These are phyloP conservation scores for Zootoca vivipara DNA, from an alignment of 2,113 vertebrate genomes.

Conservation along the genomic window DNA sequence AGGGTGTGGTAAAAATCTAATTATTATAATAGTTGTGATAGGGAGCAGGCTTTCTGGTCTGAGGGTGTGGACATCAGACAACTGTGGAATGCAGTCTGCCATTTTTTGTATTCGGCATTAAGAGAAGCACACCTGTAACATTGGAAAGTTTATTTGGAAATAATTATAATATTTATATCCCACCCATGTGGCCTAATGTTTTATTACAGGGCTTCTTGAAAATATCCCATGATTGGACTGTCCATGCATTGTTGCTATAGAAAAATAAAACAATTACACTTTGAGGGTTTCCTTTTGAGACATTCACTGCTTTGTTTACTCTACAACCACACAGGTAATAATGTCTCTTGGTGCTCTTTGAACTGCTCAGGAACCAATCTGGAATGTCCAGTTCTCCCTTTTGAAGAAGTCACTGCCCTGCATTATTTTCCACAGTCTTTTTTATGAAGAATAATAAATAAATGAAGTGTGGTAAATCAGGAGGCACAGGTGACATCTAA, in stretches of 20 bases:
- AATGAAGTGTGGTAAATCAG: neutral
- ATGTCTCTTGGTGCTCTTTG: accelerated
- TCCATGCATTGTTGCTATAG: neutral
- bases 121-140: no score
- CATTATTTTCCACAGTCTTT: neutral
- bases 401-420: neutral
- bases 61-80: neutral
- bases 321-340: neutral
- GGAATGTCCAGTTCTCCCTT: neutral
- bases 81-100: no score
- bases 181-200: neutral
- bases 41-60: neutral
- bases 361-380: neutral
- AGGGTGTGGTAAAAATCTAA: no score
- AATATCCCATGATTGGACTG: neutral
- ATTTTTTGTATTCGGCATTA: neutral
- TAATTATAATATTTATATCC: no score
- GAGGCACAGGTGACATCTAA: neutral
- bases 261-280: neutral
- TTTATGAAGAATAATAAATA: neutral
- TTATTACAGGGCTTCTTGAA: neutral
- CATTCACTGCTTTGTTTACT: neutral
- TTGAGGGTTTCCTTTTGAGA: slow-evolving; percentile 1
- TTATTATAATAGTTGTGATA: neutral
- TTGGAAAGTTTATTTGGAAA: neutral